Conservation (phyloP, 2,888 invertebrate genomes). For the Apamea epomidion region DNA sequence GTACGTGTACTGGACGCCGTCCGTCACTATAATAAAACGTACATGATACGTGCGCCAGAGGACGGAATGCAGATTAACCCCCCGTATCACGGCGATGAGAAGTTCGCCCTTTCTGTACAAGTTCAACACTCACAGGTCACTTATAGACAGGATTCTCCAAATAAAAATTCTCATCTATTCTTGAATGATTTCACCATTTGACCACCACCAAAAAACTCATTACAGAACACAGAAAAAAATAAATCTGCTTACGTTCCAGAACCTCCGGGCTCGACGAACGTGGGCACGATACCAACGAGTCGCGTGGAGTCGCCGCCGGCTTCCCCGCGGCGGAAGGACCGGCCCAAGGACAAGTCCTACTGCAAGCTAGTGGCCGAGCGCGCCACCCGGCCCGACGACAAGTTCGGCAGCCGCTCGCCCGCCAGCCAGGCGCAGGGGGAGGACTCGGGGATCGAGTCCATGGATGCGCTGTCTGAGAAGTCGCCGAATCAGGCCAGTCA, state of each 20-base stretch:
- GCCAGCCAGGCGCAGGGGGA: slow-evolving; percentile 93
- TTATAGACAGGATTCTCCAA: not conserved
- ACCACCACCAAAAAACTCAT: slow-evolving; percentile 27
- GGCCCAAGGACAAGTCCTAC: slow-evolving; percentile 90
- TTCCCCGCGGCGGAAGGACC: slow-evolving; percentile 82
- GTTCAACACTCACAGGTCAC: not conserved
- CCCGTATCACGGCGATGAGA: not conserved
- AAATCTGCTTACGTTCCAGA: slow-evolving; percentile 74
- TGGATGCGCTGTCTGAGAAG: slow-evolving; percentile 98
- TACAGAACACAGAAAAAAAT: slow-evolving; percentile 31
- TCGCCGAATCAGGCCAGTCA: slow-evolving; percentile 96
- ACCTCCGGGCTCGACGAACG: slow-evolving; percentile 92
- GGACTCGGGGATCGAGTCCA: slow-evolving; percentile 97
- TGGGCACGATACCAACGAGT: slow-evolving; percentile 90
- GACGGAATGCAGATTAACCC: not conserved
- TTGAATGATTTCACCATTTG: not conserved
- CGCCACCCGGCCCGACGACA: slow-evolving; percentile 76
- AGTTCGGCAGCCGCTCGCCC: slow-evolving; percentile 86
- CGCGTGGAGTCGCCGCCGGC: slow-evolving; percentile 81
- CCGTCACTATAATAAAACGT: not conserved
- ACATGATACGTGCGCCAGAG: no score
- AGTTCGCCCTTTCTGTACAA: not conserved
- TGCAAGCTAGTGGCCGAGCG: slow-evolving; percentile 90
- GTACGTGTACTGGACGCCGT: not conserved
- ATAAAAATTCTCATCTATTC: not conserved